phyloP scores from a whole-genome alignment of 2,797 vertebrate genomes.

The Betta splendens region DNA sequence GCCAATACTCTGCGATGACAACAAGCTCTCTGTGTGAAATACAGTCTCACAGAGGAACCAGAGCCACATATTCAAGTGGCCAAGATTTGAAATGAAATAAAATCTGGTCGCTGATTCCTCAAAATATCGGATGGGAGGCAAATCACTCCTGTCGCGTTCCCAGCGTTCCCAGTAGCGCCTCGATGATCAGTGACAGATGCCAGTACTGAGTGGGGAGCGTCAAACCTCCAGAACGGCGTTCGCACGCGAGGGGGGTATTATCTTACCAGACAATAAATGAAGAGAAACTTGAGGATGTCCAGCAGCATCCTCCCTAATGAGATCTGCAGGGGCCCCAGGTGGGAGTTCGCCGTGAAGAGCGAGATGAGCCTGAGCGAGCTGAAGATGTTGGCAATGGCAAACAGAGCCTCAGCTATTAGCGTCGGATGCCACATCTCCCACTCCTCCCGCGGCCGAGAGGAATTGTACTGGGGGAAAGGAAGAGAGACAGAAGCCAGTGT shows the following conservation, averaged over 20 bases:
- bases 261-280: slow-evolving; percentile 94
- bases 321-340: slow-evolving; percentile 97
- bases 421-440: slow-evolving; percentile 99
- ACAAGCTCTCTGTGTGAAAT: too few relatives aligned
- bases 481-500: too few relatives aligned
- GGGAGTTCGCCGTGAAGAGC: slow-evolving; percentile 97
- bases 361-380: slow-evolving; percentile 97
- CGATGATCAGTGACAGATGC: too few relatives aligned
- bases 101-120: too few relatives aligned
- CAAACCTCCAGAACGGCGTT: not conserved
- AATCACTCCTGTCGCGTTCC: too few relatives aligned
- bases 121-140: too few relatives aligned
- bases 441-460: slow-evolving; percentile 93
- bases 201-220: too few relatives aligned
- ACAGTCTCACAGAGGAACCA: too few relatives aligned
- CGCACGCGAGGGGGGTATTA: not conserved
- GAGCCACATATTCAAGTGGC: too few relatives aligned
- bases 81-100: too few relatives aligned
- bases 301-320: slow-evolving; percentile 97
- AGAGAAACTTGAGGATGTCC: slow-evolving; percentile 99
- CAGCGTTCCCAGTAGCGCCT: too few relatives aligned
- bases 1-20: not conserved
- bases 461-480: slow-evolving; percentile 87
- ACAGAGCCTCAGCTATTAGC: slow-evolving; percentile 95
- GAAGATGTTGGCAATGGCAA: slow-evolving; percentile 99